Conservation (phyloP, 2,113 vertebrate species). For the Oreochromis aureus region DNA sequence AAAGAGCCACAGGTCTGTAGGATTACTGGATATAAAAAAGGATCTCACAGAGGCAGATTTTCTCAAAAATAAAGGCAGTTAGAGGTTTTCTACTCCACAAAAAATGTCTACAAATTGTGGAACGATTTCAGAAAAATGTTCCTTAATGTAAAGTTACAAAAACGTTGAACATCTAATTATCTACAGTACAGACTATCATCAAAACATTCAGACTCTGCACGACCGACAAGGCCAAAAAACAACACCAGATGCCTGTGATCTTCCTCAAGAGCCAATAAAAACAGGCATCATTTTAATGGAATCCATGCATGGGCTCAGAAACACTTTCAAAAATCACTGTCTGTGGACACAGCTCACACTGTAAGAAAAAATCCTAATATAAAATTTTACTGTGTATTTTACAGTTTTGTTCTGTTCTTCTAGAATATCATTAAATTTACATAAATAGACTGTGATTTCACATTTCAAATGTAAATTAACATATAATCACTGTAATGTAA, state of each 20-base stretch:
- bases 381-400: no score
- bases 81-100: accelerated
- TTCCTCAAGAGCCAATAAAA: accelerated
- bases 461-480: no score
- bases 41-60: accelerated
- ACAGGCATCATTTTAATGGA: accelerated
- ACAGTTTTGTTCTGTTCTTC: no score
- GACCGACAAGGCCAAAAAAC: background rate
- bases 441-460: no score
- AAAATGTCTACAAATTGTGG: background rate
- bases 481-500: no score
- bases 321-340: background rate
- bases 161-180: background rate
- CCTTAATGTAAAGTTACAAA: background rate
- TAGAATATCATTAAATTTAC: no score
- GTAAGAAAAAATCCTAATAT: no score
- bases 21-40: accelerated
- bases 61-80: accelerated
- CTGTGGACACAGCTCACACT: background rate
- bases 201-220: background rate
- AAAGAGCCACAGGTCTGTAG: background rate
- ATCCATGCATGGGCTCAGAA: accelerated
- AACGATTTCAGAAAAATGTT: accelerated
- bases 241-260: background rate
- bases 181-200: background rate